Evolutionary conservation across 2,797 vertebrate genomes (phyloP).

Genomic region (Aratinga solstitialis): DNA sequence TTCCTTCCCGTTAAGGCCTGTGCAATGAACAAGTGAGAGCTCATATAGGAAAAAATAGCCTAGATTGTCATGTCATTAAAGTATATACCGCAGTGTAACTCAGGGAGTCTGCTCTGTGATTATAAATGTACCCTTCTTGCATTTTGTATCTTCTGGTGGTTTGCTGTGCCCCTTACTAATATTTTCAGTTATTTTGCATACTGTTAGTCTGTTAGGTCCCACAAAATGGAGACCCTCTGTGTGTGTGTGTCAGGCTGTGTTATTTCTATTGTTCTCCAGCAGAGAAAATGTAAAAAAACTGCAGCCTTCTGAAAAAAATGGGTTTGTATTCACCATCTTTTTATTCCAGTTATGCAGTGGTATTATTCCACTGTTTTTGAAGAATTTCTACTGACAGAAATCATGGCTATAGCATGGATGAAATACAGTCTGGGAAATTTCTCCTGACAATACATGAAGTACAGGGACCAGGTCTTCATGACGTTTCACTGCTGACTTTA

Average conservation of each 20-base stretch:
- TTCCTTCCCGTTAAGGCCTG: neutral
- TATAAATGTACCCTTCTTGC: neutral
- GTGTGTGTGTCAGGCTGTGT: neutral
- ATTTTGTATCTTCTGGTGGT: neutral
- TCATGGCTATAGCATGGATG: neutral
- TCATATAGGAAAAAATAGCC: neutral
- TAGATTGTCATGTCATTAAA: neutral
- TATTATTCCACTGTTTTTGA: neutral
- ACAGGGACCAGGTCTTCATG: neutral
- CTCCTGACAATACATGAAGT: neutral
- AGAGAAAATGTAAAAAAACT: neutral
- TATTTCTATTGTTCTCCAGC: slow-evolving; percentile 8
- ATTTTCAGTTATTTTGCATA: neutral
- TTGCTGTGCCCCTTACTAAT: neutral
- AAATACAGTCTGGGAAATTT: neutral
- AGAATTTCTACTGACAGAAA: neutral
- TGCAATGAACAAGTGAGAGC: neutral
- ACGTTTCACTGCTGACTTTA: slow-evolving; percentile 23
- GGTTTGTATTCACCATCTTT: neutral
- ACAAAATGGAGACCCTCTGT: neutral
- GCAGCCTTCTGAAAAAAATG: neutral
- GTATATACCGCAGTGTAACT: neutral
- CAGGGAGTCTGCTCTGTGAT: neutral
- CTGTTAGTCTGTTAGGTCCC: neutral
- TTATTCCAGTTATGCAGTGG: neutral